Evolutionary conservation across 2,113 vertebrate genomes (phyloP), one percentile per base, ranked within the genome.

Genomic region (Gallinago media): DNA sequence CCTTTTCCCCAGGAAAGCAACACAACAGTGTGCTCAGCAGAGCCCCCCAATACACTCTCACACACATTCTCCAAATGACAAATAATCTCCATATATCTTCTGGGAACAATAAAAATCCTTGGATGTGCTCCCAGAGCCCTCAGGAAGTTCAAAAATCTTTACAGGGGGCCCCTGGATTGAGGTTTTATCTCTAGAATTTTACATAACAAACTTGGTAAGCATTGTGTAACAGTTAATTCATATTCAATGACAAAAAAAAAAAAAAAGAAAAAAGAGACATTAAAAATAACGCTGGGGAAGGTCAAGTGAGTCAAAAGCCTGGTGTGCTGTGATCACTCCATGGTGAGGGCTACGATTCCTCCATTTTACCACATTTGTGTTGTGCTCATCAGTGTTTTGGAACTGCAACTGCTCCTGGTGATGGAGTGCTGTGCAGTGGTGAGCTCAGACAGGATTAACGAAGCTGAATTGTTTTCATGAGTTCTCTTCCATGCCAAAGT

Each of bases 211-310:
- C 80, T 95, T 63, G 81, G 77, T 96, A 91, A 96, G 84, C 26
- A 2, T 96, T 97, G 94, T 93, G 14, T 97, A 97, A 97, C 88
- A 96, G 90, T 63, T 94, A 78, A 97, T 97, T 88, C 92, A 97
- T 96, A 97, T 95, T 97, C 97, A 97, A 59, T 79, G 63, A 10
- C 63, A 65, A 38, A 29, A 22, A 15, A 16, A 61, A 21, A 36
- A 42, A 17, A 46, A 13, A 17, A 22, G 31, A 47, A 56, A 18
- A 42, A 88, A 15, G 12, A 34, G 61, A 54, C 74, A 54, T 81
- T 80, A 95, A 90, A 95, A 96, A 92, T 71, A 96, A 89, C 72
- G 54, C n/a, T 25, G n/a, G 32, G 58, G 88, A 92, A 94, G 84
- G 89, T 96, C 91, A 96, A 95, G 50, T 72, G 86, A 34, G 12